Base-by-base conservation (phyloP, 2,797 vertebrate species). In the Oreochromis mossambicus region DNA sequence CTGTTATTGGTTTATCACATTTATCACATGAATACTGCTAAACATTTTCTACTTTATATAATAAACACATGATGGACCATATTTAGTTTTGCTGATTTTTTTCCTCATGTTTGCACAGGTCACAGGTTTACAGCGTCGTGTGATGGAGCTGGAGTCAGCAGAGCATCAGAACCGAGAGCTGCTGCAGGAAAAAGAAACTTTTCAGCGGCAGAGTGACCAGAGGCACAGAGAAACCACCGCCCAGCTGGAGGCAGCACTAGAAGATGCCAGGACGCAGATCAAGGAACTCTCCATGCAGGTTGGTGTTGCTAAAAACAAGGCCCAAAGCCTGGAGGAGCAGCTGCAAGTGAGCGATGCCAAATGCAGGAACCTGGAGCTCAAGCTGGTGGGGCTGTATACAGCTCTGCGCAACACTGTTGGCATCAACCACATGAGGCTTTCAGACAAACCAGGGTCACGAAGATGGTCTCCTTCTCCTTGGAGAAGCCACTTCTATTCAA, bases 321-420 rank as follows among this genome's bases (percentile, higher is more conserved):
- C 90, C 5, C 92, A 75, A 24, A 85, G 79, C 19, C 93, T 98
- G 52, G 95, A 97, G 54, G 91, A 93, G 77, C 96, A 97, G 83
- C 94, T 97, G 61, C 87, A 84, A 58, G 83, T 66, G 48, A 91
- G 92, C 1, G 83, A 97, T 26, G 81, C 85, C 2, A 85, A 90
- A 29, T 84, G 87, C 66, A 84, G 77, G 8, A 94, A 96, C 1
- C 75, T 94, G 1, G 96, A 97, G 92, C 89, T 90, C 58, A 96
- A 92, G 83, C 89, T 97, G 86, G 83, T 75, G 2, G 89, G 48
- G 32, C 86, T 97, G 83, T 93, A 90, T 70, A 96, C 97, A 8
- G 87, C 89, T 3, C 86, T 98, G 29, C 91, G 90, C 29, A 83
- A 66, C 2, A 95, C 96, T 5, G 86, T 97, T 70, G 95, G 95